Evolutionary conservation across 2,797 vertebrate genomes (phyloP), one percentile per base, ranked within the genome.

Genomic region (Pangasius macronema): DNA sequence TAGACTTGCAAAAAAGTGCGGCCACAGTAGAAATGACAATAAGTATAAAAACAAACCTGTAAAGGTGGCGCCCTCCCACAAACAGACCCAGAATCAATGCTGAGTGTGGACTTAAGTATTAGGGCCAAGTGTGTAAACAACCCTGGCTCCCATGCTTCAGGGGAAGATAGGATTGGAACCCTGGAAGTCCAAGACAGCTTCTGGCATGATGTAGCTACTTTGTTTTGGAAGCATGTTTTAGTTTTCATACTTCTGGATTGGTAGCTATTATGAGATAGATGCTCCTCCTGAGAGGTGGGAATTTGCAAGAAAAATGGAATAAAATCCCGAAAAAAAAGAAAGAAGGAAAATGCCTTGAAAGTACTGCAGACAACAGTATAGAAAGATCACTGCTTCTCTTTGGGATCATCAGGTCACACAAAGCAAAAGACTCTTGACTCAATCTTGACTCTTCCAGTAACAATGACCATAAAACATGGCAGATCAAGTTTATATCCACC

Each of bases 331-430:
- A 36, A 22, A 77, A n/a, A 3, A 20, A 77, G 33, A 36, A 13
- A 14, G 0, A 59, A 80, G 20, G 20, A 59, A 33, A 57, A 57
- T 39, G 6, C 3, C 7, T 77, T 77, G 13, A 53, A 53, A 75
- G 11, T 27, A 75, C 10, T 18, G 46, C 27, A 51, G n/a, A 77
- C 5, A 77, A 20, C 7, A 24, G 9, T 20, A 5, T 51, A 14
- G 42, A 49, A 75, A n/a, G 10, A 75, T 46, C 39, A 75, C 42
- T 7, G 42, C 68, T 39, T 42, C 20, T 63, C 24, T 22, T 61
- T 82, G 36, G 20, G 13, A 83, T 16, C 59, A 83, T 83, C 61
- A 42, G 30, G 79, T 67, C 6, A 49, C 39, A 81, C 30, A 79
- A 33, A 49, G 42, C 22, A 75, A 75, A 24, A 46, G 10, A 73